These are phyloP conservation scores for Bombyx mori DNA, from an alignment of 1,140 invertebrate genomes.

Conservation along the genomic window ASM3026992v2 NC_085115.1:8393501-8394000, in stretches of 20 bases:
- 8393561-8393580: too few species aligned
- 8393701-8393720: too few species aligned
- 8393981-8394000: neutral
- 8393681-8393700: too few species aligned
- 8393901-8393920: constrained; percentile 33
- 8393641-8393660: too few species aligned
- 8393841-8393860: constrained; percentile 25
- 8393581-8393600: too few species aligned
- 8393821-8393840: constrained; percentile 24
- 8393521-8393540: too few species aligned
- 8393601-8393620: too few species aligned
- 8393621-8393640: too few species aligned
- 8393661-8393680: too few species aligned
- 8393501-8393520: too few species aligned
- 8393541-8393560: too few species aligned
- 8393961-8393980: constrained; percentile 3
- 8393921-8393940: constrained; percentile 49
- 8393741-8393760: constrained; percentile 20
- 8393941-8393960: constrained; percentile 37
- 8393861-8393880: constrained; percentile 24
- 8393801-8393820: constrained; percentile 22
- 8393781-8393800: constrained; percentile 21
- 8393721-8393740: too few species aligned
- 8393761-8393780: constrained; percentile 45
- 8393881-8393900: constrained; percentile 24